Base-by-base conservation (phyloP, 2,113 vertebrate species). In the Genyomyrus donnyi region DNA sequence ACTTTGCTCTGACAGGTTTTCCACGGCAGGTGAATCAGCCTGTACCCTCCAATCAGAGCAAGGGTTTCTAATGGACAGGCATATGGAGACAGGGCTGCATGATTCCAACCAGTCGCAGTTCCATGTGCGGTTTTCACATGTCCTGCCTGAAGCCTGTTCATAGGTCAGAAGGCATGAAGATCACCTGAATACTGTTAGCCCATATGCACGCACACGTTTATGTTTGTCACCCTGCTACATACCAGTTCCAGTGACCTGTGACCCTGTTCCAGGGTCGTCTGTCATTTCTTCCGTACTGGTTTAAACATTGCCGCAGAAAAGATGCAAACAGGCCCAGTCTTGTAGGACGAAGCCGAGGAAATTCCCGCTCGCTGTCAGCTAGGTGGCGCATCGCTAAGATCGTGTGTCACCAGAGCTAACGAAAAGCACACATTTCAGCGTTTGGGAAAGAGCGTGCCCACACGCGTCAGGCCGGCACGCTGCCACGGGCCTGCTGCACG, bases 331-430 rank as follows among this genome's bases (percentile, higher is more conserved):
- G 92, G 95, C 91, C 95, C 94, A 94, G 94, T 92, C 92, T 94
- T 93, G 94, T 93, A 92, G 88, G 88, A 93, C 94, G 95, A 94
- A 94, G 94, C 94, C 93, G 91, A 95, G 95, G 94, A 95, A 92
- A 93, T 89, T 8, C 31, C 13, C 91, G 93, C 89, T 93, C 92
- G 94, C 94, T 93, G 94, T 93, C 95, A 95, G 93, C 92, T 94
- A 94, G 93, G 94, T 95, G 94, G 94, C 94, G 94, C 95, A 90
- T 94, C 94, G 95, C 95, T 95, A 93, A 95, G 94, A 95, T 95
- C 93, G 94, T 91, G 93, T 94, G 94, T 95, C 94, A 94, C 94
- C 94, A 92, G 93, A 93, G 94, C 93, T 94, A 27, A 88, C 21
- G 42, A 49, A 50, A 48, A 50, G 48, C 46, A 13, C 46, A 39